Percentiles rank a stretch among this genome's conserved stretches.
Conservation (phyloP, 2,113 vertebrate genomes). For the Epinephelus fuscoguttatus region DNA sequence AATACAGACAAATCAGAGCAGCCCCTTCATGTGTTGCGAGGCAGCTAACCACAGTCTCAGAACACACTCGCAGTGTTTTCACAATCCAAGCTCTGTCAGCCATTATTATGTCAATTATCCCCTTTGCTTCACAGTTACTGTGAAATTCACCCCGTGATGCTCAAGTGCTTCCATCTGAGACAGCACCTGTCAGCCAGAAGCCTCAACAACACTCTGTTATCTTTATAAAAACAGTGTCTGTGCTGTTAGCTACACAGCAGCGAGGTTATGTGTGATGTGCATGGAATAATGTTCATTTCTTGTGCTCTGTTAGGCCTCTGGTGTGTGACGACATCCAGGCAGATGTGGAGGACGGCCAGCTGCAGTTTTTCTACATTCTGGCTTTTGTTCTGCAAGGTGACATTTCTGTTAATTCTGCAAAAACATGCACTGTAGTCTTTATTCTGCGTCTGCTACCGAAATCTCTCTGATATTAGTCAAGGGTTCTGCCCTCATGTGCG, state of each 20-base stretch:
- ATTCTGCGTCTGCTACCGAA: background rate
- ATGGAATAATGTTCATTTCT: background rate
- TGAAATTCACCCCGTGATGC: constrained; percentile 7
- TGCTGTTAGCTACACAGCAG: background rate
- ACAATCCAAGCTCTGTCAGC: constrained; percentile 35
- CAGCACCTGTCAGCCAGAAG: constrained; percentile 40
- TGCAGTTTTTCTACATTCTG: constrained; percentile 89
- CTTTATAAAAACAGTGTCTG: background rate
- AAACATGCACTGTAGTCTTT: background rate
- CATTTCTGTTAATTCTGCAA: background rate
- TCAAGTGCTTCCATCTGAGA: constrained; percentile 42
- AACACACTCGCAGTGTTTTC: constrained; percentile 41
- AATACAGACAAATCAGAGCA: constrained; percentile 27
- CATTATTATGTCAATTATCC: constrained; percentile 54
- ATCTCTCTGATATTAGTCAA: background rate
- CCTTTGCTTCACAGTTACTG: constrained; percentile 27
- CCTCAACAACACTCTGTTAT: background rate
- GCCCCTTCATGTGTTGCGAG: constrained; percentile 24
- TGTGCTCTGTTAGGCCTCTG: constrained; percentile 75
- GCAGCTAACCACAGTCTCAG: constrained; percentile 46
- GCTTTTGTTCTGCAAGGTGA: constrained; percentile 89
- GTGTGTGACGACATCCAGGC: constrained; percentile 80
- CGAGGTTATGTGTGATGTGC: background rate
- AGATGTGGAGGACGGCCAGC: constrained; percentile 79
- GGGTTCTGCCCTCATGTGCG: background rate